phyloP scores from a whole-genome alignment of 2,797 vertebrate genomes.

The Xiphorhynchus erythropygius region DNA sequence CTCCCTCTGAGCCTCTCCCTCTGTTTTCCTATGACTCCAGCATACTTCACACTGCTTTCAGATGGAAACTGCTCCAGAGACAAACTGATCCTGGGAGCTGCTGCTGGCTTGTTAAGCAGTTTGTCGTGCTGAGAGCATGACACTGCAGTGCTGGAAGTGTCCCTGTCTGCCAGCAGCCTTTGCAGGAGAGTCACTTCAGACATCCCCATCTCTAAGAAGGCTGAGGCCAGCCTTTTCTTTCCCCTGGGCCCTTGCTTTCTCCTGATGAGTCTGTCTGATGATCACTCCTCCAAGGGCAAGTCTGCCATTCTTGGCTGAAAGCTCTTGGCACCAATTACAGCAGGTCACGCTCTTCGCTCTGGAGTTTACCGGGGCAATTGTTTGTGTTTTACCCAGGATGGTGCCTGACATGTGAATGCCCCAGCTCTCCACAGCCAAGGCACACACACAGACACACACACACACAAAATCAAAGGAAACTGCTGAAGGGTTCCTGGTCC shows the following conservation, averaged over 20 bases:
- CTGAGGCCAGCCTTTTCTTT: not conserved
- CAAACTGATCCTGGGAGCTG: not conserved
- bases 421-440: not conserved
- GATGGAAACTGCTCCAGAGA: not conserved
- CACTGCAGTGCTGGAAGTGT: accelerated
- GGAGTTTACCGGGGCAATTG: not conserved
- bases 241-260: accelerated
- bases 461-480: not conserved
- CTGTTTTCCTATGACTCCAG: not conserved
- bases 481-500: not conserved
- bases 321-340: not conserved
- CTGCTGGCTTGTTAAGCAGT: not conserved
- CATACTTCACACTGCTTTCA: accelerated
- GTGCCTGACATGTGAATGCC: not conserved
- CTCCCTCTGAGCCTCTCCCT: not conserved
- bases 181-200: not conserved
- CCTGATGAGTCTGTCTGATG: not conserved
- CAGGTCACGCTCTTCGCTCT: accelerated
- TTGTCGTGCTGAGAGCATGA: accelerated
- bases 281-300: not conserved
- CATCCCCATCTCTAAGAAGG: not conserved
- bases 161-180: accelerated
- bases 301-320: accelerated
- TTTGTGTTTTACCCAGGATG: not conserved
- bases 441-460: too few species aligned